phyloP scores from a whole-genome alignment of 2,888 invertebrate species.

The Orchesellides sinensis region DNA sequence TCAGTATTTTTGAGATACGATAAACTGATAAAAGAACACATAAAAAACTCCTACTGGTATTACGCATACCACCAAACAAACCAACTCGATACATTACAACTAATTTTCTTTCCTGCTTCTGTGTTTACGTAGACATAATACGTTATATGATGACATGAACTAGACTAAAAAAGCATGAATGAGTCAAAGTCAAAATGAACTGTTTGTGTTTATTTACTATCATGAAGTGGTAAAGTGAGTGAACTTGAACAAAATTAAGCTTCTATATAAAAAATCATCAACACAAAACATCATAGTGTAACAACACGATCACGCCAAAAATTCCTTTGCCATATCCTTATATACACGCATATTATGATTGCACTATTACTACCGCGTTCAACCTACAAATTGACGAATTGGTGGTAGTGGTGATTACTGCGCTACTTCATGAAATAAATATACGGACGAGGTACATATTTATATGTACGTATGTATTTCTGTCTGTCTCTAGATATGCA shows the following conservation, averaged over 20 bases:
- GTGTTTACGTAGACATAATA: background rate
- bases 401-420: no score
- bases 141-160: no score
- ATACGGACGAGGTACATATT: no score
- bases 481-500: background rate
- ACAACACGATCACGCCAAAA: slow-evolving; percentile 6
- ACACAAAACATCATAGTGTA: no score
- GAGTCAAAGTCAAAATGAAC: background rate
- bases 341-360: background rate
- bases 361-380: no score
- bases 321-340: background rate
- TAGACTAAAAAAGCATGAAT: slow-evolving; percentile 3
- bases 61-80: background rate
- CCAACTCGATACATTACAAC: background rate
- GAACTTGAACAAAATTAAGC: background rate
- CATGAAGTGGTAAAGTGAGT: background rate
- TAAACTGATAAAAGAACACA: slow-evolving; percentile 2
- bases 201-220: background rate
- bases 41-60: background rate
- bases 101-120: background rate
- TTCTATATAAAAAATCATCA: background rate
- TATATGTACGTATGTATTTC: no score
- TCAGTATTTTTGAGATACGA: background rate
- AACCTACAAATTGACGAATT: no score
- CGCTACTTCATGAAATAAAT: no score